phyloP scores from a whole-genome alignment of 2,888 invertebrate species.

The Sussaba pulchella region DNA sequence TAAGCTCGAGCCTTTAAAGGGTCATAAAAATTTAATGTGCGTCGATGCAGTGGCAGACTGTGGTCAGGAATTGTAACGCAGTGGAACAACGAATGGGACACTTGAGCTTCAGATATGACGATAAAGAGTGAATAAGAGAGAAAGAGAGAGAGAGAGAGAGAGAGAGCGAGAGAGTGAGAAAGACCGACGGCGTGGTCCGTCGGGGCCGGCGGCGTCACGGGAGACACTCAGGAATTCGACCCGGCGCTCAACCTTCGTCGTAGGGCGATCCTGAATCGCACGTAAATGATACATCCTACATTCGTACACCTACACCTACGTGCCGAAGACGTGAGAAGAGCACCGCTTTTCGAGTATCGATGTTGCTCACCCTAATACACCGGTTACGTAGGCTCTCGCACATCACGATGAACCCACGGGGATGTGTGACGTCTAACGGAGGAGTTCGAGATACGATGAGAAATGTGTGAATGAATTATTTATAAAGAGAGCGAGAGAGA shows the following conservation, averaged over 20 bases:
- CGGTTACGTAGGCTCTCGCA: constrained; percentile 24
- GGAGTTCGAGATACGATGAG: constrained; percentile 33
- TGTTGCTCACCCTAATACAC: constrained; percentile 19
- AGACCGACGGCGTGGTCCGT: background rate
- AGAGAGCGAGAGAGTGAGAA: background rate
- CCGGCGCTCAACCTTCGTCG: constrained; percentile 60
- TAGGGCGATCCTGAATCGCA: constrained; percentile 30
- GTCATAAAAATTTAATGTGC: background rate
- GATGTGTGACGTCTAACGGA: constrained; percentile 61
- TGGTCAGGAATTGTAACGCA: constrained; percentile 9
- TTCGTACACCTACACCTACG: constrained; percentile 20
- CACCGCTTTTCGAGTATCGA: constrained; percentile 52
- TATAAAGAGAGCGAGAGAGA: constrained; percentile 69
- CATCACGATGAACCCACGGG: constrained; percentile 46
- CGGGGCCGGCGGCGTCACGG: constrained; percentile 34
- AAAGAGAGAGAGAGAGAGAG: too few relatives aligned
- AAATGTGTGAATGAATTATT: constrained; percentile 76
- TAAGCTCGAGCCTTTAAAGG: background rate
- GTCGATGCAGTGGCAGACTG: constrained; percentile 1
- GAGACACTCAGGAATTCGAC: constrained; percentile 63
- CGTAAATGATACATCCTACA: constrained; percentile 10
- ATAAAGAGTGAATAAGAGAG: too few relatives aligned
- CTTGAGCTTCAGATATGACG: constrained; percentile 5
- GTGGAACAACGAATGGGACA: background rate
- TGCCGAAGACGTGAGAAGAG: constrained; percentile 49